These are phyloP conservation scores for Coenonympha glycerion DNA, from an alignment of 2,888 invertebrate genomes.

Conservation along the genomic window DNA sequence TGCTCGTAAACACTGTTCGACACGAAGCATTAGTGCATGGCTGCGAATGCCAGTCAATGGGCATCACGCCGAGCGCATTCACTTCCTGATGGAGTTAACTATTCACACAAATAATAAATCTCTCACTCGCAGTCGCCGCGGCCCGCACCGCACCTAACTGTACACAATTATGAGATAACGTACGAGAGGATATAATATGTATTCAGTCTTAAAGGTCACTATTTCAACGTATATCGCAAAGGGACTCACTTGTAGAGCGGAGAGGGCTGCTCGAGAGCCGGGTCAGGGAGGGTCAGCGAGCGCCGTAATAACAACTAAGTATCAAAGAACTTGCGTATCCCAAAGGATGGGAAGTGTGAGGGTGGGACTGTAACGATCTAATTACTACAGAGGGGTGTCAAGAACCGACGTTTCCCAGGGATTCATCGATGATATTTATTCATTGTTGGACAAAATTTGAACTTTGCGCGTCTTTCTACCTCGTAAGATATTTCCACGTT, in stretches of 20 bases:
- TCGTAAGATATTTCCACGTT: background rate
- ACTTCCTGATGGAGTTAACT: constrained; percentile 54
- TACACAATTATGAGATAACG: constrained; percentile 15
- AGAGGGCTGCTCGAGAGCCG: constrained; percentile 48
- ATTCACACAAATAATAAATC: constrained; percentile 40
- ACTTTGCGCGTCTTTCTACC: background rate
- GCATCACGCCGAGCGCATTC: constrained; percentile 52
- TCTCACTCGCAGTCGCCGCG: background rate
- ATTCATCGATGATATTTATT: background rate
- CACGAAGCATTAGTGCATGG: constrained; percentile 63
- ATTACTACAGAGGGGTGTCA: constrained; percentile 15
- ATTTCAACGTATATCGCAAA: constrained; percentile 16
- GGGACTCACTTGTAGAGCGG: constrained; percentile 12
- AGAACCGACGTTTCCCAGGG: background rate
- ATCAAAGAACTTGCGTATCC: constrained; percentile 42
- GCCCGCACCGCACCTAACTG: constrained; percentile 6
- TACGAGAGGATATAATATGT: constrained; percentile 11
- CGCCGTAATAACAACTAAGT: constrained; percentile 52
- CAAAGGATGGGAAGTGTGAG: constrained; percentile 33
- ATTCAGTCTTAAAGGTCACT: constrained; percentile 17
- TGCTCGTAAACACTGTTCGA: constrained; percentile 69
- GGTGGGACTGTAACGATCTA: constrained; percentile 25
- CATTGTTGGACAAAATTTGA: background rate
- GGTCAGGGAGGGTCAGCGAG: constrained; percentile 50
- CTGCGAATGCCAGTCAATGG: constrained; percentile 63